Percentiles rank a stretch among this genome's conserved stretches.
Evolutionary conservation across 2,113 vertebrate species (phyloP).

Genomic region (Psittacula cyanocephala): DNA sequence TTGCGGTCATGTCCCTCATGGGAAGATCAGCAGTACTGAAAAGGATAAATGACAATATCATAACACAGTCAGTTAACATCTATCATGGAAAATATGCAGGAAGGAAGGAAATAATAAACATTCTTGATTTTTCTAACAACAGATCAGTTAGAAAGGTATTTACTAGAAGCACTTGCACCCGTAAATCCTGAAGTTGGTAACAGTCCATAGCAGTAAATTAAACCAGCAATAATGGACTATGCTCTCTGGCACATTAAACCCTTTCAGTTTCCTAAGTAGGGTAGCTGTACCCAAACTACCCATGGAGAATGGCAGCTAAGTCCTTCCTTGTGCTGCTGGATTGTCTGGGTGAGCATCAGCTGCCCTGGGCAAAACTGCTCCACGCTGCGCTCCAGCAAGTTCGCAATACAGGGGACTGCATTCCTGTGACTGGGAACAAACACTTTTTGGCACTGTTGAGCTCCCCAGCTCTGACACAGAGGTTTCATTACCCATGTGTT

Average conservation of each 20-base stretch:
- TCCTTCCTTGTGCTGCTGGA: background rate
- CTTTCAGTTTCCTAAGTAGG: background rate
- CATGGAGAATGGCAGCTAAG: background rate
- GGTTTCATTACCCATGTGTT: background rate
- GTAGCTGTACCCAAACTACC: background rate
- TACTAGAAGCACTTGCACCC: background rate
- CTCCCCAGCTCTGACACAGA: background rate
- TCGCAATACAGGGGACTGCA: accelerated
- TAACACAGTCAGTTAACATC: background rate
- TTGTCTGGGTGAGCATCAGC: background rate
- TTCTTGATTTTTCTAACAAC: background rate
- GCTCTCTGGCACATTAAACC: background rate
- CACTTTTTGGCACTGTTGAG: background rate
- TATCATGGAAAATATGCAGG: background rate
- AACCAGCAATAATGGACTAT: background rate
- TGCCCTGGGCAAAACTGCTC: background rate
- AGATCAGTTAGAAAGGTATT: background rate
- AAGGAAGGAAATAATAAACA: background rate
- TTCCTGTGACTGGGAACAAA: background rate
- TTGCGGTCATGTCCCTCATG: background rate
- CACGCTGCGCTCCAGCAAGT: accelerated
- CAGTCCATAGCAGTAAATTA: background rate
- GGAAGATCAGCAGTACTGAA: background rate
- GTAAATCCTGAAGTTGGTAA: background rate
- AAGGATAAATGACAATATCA: background rate